These are phyloP conservation scores for Microcaecilia unicolor DNA, from an alignment of 2,797 vertebrate species.

Conservation along the genomic window DNA sequence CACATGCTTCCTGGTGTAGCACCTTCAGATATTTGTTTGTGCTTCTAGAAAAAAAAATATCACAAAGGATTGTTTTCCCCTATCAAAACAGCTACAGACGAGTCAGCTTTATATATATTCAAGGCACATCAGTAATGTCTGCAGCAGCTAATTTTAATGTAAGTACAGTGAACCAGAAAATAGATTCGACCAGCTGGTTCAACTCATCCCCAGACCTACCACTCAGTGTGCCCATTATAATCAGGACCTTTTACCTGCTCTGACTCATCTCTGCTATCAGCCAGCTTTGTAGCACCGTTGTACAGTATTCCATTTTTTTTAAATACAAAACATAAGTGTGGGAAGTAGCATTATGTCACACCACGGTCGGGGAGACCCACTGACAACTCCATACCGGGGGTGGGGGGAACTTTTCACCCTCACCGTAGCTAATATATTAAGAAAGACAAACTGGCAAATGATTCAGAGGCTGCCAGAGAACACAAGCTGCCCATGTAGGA, in stretches of 20 bases:
- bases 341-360: too few species aligned
- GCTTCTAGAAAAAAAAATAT: neutral
- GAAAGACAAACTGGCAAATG: too few species aligned
- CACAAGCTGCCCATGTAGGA: too few species aligned
- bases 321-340: too few species aligned
- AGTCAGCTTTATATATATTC: neutral
- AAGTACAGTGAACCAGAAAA: conserved; percentile 24
- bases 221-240: rapidly evolving
- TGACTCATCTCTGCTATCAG: neutral
- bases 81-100: conserved; percentile 4
- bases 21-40: conserved; percentile 1
- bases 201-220: conserved; percentile 4
- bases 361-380: too few species aligned
- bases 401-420: too few species aligned
- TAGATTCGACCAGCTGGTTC: conserved; percentile 18
- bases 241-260: neutral
- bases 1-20: conserved; percentile 2
- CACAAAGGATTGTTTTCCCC: conserved; percentile 1
- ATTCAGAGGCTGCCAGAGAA: too few species aligned
- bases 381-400: too few species aligned
- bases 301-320: rapidly evolving
- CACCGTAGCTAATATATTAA: too few species aligned
- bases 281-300: neutral
- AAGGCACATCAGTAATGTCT: conserved; percentile 8
- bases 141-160: conserved; percentile 19